These are phyloP conservation scores for Orthonyx spaldingii DNA, from an alignment of 2,113 vertebrate genomes.

Conservation along the genomic window DNA sequence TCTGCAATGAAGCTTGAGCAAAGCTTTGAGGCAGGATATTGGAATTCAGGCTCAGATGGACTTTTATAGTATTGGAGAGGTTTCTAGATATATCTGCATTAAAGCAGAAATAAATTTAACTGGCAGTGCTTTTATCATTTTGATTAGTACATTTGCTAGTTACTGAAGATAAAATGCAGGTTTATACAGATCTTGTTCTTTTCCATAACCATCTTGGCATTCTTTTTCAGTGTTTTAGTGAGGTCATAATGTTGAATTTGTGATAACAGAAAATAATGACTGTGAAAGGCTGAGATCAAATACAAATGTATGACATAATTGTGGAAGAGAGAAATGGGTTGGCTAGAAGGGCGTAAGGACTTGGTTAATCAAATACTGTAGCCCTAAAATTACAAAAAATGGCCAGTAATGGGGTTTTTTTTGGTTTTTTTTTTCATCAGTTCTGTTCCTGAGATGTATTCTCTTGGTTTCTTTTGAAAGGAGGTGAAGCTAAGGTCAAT, in stretches of 20 bases:
- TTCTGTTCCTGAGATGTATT: neutral
- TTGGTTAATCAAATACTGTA: neutral
- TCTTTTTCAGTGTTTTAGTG: neutral
- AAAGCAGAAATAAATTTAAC: neutral
- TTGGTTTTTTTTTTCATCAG: neutral
- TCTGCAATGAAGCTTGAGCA: neutral
- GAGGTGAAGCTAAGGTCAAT: neutral
- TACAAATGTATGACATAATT: neutral
- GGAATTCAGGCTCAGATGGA: neutral
- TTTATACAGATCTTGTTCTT: neutral
- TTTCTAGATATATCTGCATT: neutral
- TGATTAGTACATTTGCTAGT: neutral
- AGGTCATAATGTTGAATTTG: neutral
- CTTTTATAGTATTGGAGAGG: neutral
- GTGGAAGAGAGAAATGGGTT: neutral
- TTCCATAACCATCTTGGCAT: neutral
- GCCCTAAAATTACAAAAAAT: neutral
- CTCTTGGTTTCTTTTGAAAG: neutral
- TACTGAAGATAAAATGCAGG: neutral
- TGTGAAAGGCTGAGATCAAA: neutral
- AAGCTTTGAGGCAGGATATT: neutral
- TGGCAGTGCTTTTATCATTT: neutral
- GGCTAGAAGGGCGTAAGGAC: neutral
- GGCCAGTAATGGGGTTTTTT: neutral
- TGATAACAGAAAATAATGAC: neutral